These are phyloP conservation scores for Diarsia rubi DNA, from an alignment of 2,888 invertebrate species.

Conservation along the genomic window DNA sequence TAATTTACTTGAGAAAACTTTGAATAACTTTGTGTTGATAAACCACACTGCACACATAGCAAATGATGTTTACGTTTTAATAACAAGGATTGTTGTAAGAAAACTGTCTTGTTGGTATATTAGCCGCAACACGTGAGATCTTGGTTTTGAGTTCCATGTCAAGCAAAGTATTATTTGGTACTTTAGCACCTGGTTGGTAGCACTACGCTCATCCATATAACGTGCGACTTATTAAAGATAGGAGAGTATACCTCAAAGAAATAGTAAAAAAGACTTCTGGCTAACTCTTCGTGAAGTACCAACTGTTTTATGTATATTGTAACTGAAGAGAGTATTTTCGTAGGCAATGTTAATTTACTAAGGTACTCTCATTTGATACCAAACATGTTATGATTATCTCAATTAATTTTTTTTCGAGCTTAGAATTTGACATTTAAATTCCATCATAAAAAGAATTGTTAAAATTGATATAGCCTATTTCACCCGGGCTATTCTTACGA, in stretches of 20 bases:
- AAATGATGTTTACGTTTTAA: conserved; percentile 27
- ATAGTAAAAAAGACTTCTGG: background rate
- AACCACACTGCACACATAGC: conserved; percentile 31
- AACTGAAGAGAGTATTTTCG: background rate
- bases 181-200: background rate
- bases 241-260: background rate
- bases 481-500: too few relatives aligned
- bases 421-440: too few relatives aligned
- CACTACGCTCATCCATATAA: background rate
- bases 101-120: background rate
- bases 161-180: background rate
- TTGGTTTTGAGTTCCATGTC: background rate
- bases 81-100: conserved; percentile 21
- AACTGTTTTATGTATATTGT: too few relatives aligned
- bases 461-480: too few relatives aligned
- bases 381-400: too few relatives aligned
- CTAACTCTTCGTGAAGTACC: background rate
- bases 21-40: conserved; percentile 41
- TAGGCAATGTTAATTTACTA: background rate
- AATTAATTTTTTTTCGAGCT: too few relatives aligned
- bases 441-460: too few relatives aligned
- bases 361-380: too few relatives aligned
- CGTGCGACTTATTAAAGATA: background rate
- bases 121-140: background rate
- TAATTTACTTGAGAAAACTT: conserved; percentile 54